Percentiles rank a stretch among this genome's conserved stretches.
Evolutionary conservation across 2,888 invertebrate genomes (phyloP).

Genomic region (Koerneria pararmatus): DNA sequence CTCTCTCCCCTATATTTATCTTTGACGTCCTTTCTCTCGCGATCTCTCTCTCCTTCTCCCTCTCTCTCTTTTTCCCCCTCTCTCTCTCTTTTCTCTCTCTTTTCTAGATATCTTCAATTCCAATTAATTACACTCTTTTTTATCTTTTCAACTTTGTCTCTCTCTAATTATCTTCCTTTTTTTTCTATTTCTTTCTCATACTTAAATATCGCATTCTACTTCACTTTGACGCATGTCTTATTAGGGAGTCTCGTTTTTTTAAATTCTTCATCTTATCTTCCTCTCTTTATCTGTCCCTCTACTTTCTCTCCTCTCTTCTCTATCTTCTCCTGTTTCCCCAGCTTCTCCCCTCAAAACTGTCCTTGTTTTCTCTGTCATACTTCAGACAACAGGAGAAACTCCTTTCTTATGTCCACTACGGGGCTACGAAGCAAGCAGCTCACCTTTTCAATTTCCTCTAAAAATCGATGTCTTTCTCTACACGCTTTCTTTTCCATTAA

Average conservation of each 20-base stretch:
- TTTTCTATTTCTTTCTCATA: not conserved
- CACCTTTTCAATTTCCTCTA: too few species aligned
- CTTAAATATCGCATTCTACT: not conserved
- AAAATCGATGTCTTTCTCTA: too few species aligned
- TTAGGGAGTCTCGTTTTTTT: not conserved
- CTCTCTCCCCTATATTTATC: not conserved
- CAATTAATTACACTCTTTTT: not conserved
- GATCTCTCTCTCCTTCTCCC: conserved; percentile 5
- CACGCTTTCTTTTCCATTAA: too few species aligned
- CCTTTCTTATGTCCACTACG: too few species aligned
- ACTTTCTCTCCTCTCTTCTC: too few species aligned
- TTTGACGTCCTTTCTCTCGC: not conserved
- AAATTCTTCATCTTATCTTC: too few species aligned
- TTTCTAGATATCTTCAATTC: not conserved
- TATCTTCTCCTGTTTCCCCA: too few species aligned
- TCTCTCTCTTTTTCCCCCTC: not conserved
- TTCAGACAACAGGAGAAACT: too few species aligned
- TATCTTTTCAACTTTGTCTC: not conserved
- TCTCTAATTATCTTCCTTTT: conserved; percentile 2
- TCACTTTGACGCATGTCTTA: not conserved
- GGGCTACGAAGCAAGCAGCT: too few species aligned
- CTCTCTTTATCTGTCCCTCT: too few species aligned
- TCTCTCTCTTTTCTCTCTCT: not conserved
- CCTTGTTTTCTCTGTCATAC: too few species aligned
- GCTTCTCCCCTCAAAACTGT: too few species aligned